phyloP scores from a whole-genome alignment of 2,797 vertebrate species.

The Alauda arvensis region DNA sequence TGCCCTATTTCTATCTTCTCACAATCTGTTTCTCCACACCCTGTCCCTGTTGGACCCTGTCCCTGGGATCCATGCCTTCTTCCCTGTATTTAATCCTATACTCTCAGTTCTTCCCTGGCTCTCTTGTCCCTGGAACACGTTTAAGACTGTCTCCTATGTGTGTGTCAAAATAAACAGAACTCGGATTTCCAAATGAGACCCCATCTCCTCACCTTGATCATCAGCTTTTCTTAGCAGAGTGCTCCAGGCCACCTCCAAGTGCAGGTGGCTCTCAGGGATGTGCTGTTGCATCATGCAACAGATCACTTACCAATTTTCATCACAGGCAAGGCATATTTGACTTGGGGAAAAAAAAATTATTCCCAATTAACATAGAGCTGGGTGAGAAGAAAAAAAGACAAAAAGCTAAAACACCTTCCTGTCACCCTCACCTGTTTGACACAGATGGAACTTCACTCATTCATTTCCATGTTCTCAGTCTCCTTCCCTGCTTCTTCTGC shows the following conservation, averaged over 20 bases:
- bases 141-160: neutral
- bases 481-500: too few species aligned
- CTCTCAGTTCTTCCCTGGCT: too few species aligned
- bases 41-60: too few species aligned
- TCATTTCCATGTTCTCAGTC: neutral
- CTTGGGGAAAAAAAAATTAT: neutral
- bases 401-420: neutral
- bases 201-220: neutral
- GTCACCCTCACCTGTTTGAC: neutral
- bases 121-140: neutral
- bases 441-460: neutral
- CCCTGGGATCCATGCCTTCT: too few species aligned
- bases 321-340: fast-evolving
- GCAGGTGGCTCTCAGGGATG: neutral
- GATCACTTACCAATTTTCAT: neutral
- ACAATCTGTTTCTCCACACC: too few species aligned
- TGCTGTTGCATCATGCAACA: neutral
- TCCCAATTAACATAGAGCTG: neutral
- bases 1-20: too few species aligned
- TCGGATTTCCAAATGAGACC: neutral
- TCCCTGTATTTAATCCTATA: too few species aligned
- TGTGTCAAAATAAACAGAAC: neutral
- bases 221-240: neutral
- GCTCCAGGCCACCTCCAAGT: neutral
- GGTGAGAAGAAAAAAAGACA: neutral